Conservation (phyloP, 1,140 invertebrate genomes). For the Uloborus diversus region DNA sequence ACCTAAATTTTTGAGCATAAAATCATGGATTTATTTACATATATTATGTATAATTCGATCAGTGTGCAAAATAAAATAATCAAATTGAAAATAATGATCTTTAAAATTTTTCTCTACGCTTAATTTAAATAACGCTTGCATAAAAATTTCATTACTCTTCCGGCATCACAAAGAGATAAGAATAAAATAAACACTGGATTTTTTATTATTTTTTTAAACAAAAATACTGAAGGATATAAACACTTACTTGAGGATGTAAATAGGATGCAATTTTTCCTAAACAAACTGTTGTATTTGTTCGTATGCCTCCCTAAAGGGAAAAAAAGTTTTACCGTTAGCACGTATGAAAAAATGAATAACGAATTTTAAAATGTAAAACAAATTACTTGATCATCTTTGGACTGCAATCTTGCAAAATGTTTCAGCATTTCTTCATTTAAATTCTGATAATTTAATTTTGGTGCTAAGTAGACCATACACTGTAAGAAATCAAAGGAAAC, state of each 20-base stretch:
- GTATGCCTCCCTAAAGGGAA: slow-evolving; percentile 73
- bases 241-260: slow-evolving; percentile 81
- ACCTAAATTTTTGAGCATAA: too few species aligned
- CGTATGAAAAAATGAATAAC: slow-evolving; percentile 31
- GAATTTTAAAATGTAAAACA: slow-evolving; percentile 5
- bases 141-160: too few species aligned
- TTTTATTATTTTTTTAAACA: too few species aligned
- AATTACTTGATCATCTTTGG: slow-evolving; percentile 87
- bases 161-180: too few species aligned
- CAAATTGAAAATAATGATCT: too few species aligned
- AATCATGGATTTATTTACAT: too few species aligned
- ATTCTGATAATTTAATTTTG: slow-evolving; percentile 98
- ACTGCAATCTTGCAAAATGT: slow-evolving; percentile 94
- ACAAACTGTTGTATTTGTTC: slow-evolving; percentile 99
- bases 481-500: slow-evolving; percentile 64
- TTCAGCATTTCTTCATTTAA: slow-evolving; percentile 94
- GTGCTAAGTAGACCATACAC: slow-evolving; percentile 91
- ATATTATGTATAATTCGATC: too few species aligned
- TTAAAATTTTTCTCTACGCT: too few species aligned
- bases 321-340: not conserved
- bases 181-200: too few species aligned
- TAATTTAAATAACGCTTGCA: too few species aligned
- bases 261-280: slow-evolving; percentile 96
- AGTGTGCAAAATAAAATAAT: too few species aligned
- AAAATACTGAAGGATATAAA: too few species aligned